These are phyloP conservation scores for Clupea harengus DNA, from an alignment of 2,113 vertebrate genomes.

Conservation along the genomic window DNA sequence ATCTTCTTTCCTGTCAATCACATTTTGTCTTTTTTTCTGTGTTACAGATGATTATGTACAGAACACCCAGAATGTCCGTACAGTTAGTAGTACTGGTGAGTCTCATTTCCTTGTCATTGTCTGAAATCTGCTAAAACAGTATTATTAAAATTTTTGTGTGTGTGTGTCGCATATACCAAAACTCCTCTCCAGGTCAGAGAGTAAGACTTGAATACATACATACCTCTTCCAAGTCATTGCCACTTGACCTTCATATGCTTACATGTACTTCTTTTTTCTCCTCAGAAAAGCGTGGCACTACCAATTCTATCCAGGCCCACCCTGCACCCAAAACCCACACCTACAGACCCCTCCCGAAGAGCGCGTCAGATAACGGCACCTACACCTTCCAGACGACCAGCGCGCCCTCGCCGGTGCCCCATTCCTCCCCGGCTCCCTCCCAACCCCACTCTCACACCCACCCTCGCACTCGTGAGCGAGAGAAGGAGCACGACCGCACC, in stretches of 20 bases:
- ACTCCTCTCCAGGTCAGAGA: neutral
- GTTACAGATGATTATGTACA: constrained; percentile 70
- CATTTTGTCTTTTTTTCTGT: neutral
- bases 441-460: constrained; percentile 58
- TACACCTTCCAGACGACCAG: constrained; percentile 66
- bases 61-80: constrained; percentile 75
- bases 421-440: constrained; percentile 62
- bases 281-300: constrained; percentile 70
- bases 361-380: constrained; percentile 75
- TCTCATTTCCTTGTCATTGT: constrained; percentile 24
- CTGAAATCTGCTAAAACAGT: no score
- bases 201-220: no score
- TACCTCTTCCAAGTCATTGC: no score
- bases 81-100: constrained; percentile 76
- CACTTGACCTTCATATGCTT: no score
- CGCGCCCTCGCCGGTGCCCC: constrained; percentile 54
- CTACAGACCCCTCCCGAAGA: constrained; percentile 80
- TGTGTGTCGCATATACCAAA: neutral
- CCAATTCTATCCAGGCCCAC: constrained; percentile 74
- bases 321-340: constrained; percentile 82
- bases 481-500: constrained; percentile 46
- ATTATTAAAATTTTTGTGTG: neutral
- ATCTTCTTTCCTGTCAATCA: neutral
- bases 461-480: constrained; percentile 57
- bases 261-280: neutral